Evolutionary conservation across 2,888 invertebrate species (phyloP).

Genomic region (Agriopis leucophaearia): DNA sequence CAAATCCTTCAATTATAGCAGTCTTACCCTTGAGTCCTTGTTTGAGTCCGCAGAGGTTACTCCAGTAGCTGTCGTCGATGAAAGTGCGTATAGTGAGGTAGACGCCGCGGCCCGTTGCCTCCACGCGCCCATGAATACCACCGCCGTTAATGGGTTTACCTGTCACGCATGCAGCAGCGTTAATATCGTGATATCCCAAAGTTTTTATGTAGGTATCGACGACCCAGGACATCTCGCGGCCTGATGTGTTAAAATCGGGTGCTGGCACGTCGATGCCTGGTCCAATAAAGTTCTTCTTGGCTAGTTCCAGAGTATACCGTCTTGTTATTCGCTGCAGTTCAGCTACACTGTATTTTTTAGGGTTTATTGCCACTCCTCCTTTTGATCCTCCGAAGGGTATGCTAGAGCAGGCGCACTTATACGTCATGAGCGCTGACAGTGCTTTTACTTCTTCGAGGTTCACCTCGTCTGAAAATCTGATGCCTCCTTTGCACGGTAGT

Average conservation of each 20-base stretch:
- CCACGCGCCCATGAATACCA: conserved; percentile 94
- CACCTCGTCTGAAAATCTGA: conserved; percentile 89
- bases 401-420: conserved; percentile 93
- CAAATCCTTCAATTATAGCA: conserved; percentile 92
- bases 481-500: conserved; percentile 90
- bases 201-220: conserved; percentile 93
- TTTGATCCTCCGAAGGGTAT: conserved; percentile 93
- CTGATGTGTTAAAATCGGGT: conserved; percentile 92
- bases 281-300: conserved; percentile 92
- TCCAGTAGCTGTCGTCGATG: conserved; percentile 90
- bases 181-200: conserved; percentile 89
- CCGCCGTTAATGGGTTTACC: conserved; percentile 96
- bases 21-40: conserved; percentile 87
- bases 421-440: conserved; percentile 93
- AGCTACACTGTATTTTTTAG: conserved; percentile 89
- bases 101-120: conserved; percentile 93
- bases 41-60: conserved; percentile 88
- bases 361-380: conserved; percentile 90
- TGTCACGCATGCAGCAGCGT: conserved; percentile 94
- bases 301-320: conserved; percentile 90
- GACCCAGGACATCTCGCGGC: conserved; percentile 93
- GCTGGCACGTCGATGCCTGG: conserved; percentile 94
- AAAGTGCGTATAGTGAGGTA: conserved; percentile 91
- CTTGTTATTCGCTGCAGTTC: conserved; percentile 93
- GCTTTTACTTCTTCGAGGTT: conserved; percentile 92